Base-by-base conservation (phyloP, 2,888 invertebrate species). In the Stenodema calcarata region DNA sequence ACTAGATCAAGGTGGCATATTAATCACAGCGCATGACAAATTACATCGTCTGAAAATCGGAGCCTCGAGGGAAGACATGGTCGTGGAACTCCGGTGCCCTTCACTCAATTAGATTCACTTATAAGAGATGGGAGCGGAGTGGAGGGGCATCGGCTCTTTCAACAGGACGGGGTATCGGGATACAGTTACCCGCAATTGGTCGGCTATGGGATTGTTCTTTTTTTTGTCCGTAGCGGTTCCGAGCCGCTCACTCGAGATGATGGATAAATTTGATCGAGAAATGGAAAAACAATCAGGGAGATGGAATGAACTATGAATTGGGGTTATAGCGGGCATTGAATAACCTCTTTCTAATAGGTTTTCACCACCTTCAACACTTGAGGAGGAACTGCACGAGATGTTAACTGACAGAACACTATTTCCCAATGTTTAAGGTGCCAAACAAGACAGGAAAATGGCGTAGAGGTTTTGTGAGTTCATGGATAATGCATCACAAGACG, bases 71-170 rank as follows among this genome's bases (percentile, higher is more conserved):
- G 12, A 7, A 12, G 23, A 78, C 50, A 23, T 62, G 27, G 62
- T 62, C 62, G 44, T 78, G 78, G 27, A n/a, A 35, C 73, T 78
- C 18, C 23, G 35, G 27, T 78, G 78, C 78, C 78, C 78, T 78
- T 78, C 78, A 44, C 78, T 78, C 78, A 78, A 78, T 78, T 78
- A 78, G 78, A 41, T 78, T 78, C 78, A 78, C 78, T 78, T 78
- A 78, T 44, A 78, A 23, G 44, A 18, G 42, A 44, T 78, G 50
- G 50, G 62, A 18, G 62, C 7, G 62, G 23, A 62, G 35, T 35
- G 62, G 54, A 54, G 23, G 54, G 54, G 54, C 12, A 18, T 54
- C n/a, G 54, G 62, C 62, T 62, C 62, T 23, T 62, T 23, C 62
- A 62, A 23, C 62, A 23, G 23, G 62, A 62, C 18, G 41, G 44